Conservation (phyloP, 2,113 vertebrate species). For the Petaurus breviceps region DNA sequence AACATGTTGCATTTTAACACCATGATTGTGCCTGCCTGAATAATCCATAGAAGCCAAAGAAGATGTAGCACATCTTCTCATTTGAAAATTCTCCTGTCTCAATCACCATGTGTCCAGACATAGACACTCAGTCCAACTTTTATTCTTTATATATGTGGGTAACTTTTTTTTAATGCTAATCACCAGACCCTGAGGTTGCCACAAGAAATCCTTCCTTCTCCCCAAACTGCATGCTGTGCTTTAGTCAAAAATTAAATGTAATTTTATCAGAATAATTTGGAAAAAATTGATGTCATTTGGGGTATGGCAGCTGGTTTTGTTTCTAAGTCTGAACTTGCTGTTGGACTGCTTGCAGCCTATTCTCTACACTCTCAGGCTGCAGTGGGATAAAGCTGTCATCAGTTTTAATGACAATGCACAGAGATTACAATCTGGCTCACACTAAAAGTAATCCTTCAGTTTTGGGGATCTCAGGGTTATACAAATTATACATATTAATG, state of each 20-base stretch:
- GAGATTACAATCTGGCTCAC: background rate
- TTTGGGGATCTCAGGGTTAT: background rate
- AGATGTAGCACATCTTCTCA: background rate
- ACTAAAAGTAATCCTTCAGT: background rate
- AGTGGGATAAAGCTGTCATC: background rate
- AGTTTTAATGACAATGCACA: background rate
- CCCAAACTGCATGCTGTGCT: background rate
- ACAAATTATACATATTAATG: background rate
- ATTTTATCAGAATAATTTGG: background rate
- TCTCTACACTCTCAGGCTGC: background rate
- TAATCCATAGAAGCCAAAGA: background rate
- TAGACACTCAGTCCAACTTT: background rate
- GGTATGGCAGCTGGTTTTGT: background rate
- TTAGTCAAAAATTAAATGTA: background rate
- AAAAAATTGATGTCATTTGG: background rate
- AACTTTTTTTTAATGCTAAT: background rate
- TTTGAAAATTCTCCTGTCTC: background rate
- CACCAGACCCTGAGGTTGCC: background rate
- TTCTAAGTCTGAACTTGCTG: constrained; percentile 6
- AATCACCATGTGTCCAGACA: background rate
- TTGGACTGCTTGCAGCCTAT: background rate
- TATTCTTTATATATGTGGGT: background rate
- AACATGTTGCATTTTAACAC: background rate
- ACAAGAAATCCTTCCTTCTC: background rate
- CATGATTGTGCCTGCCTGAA: background rate